Conservation (phyloP, 2,113 vertebrate genomes). For the Chinchilla lanigera region DNA sequence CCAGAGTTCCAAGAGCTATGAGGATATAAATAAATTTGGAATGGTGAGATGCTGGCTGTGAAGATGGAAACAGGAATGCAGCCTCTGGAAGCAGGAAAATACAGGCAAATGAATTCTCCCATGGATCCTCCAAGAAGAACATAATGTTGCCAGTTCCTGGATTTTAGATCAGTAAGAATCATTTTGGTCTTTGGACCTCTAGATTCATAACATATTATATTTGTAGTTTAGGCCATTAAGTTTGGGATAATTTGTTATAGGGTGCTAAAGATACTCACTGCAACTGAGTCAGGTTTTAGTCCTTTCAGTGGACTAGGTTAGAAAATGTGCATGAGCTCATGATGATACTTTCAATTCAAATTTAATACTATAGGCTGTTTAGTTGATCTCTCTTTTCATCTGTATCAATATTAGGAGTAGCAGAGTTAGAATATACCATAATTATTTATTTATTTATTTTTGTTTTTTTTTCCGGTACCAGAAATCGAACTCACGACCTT, state of each 20-base stretch:
- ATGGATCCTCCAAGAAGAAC: neutral
- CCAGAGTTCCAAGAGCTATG: neutral
- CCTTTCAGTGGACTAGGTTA: neutral
- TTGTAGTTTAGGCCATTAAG: neutral
- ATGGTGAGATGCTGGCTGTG: neutral
- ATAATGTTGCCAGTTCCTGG: neutral
- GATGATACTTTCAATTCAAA: neutral
- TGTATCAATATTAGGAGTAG: neutral
- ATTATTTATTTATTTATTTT: too few relatives aligned
- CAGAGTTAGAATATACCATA: neutral
- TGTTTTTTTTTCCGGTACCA: too few relatives aligned
- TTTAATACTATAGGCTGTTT: neutral
- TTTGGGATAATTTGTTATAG: neutral
- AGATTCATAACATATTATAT: neutral
- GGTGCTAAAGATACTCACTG: neutral
- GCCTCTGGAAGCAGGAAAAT: constrained; percentile 22
- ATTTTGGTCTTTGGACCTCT: constrained; percentile 13
- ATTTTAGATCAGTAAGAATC: constrained; percentile 21
- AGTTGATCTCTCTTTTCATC: neutral
- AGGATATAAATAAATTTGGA: neutral
- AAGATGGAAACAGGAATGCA: neutral
- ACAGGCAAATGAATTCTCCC: neutral
- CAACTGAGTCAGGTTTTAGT: neutral
- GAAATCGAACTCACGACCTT: too few relatives aligned
- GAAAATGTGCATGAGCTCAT: neutral